Conservation (phyloP, 2,888 invertebrate species). For the Eupithecia insigniata region DNA sequence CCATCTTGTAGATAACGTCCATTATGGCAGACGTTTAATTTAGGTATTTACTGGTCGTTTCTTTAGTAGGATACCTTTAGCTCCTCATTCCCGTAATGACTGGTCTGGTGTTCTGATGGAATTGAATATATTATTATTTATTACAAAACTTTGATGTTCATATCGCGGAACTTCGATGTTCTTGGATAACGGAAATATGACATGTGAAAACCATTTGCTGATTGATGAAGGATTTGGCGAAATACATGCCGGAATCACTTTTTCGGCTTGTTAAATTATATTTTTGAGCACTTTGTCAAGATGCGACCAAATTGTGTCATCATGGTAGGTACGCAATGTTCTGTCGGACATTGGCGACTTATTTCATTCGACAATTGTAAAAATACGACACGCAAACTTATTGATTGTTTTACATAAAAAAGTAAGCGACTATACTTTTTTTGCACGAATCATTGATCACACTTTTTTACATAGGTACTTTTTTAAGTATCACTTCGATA, state of each 20-base stretch:
- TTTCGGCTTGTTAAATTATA: background rate
- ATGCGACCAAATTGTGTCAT: too few species aligned
- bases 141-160: background rate
- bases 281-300: background rate
- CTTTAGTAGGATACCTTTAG: slow-evolving; percentile 43
- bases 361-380: background rate
- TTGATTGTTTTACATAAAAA: background rate
- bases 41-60: slow-evolving; percentile 60
- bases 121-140: slow-evolving; percentile 23
- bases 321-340: background rate
- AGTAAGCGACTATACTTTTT: background rate
- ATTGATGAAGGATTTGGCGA: background rate
- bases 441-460: background rate
- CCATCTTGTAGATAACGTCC: slow-evolving; percentile 66
- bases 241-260: background rate
- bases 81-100: slow-evolving; percentile 30
- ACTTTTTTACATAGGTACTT: background rate
- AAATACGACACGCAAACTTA: background rate
- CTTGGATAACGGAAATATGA: background rate
- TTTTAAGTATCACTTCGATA: background rate
- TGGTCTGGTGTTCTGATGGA: slow-evolving; percentile 21
- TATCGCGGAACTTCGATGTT: background rate
- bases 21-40: slow-evolving; percentile 67
- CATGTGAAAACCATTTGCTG: background rate
- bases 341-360: background rate